phyloP scores from a whole-genome alignment of 2,797 vertebrate species.

The Chelonia mydas region DNA sequence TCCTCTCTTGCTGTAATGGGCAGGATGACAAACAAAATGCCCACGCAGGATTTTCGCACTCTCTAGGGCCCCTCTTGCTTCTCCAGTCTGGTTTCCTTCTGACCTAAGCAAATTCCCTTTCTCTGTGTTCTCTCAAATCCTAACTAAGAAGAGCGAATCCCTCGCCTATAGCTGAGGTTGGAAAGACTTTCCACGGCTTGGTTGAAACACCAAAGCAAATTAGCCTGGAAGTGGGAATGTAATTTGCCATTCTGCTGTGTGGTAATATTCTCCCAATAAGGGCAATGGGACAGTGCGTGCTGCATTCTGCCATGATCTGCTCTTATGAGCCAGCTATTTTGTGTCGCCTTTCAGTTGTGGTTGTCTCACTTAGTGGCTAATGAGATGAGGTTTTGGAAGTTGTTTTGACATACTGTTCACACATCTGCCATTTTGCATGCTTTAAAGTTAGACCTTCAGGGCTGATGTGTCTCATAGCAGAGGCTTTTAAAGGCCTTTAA shows the following conservation, averaged over 20 bases:
- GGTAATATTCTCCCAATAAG: background rate
- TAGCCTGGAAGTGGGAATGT: background rate
- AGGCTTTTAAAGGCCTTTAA: slow-evolving; percentile 59
- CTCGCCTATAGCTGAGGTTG: background rate
- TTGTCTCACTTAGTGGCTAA: background rate
- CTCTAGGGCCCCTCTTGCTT: background rate
- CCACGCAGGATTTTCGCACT: slow-evolving; percentile 40
- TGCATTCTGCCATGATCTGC: background rate
- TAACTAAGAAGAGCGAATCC: background rate
- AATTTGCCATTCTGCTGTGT: rapidly evolving
- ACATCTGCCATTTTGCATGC: background rate
- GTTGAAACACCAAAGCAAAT: background rate
- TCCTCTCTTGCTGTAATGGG: slow-evolving; percentile 32
- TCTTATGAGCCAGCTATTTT: background rate
- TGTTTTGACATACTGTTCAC: slow-evolving; percentile 11
- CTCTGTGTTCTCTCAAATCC: slow-evolving; percentile 8
- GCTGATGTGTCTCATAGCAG: slow-evolving; percentile 31
- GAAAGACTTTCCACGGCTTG: background rate
- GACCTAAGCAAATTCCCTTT: slow-evolving; percentile 28
- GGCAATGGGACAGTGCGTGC: background rate
- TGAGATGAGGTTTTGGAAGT: background rate
- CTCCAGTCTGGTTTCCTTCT: slow-evolving; percentile 6
- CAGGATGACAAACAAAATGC: slow-evolving; percentile 5
- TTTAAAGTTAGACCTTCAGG: slow-evolving; percentile 35
- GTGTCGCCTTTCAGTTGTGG: background rate